Conservation (phyloP, 2,888 invertebrate genomes). For the Phyto melanocephala region DNA sequence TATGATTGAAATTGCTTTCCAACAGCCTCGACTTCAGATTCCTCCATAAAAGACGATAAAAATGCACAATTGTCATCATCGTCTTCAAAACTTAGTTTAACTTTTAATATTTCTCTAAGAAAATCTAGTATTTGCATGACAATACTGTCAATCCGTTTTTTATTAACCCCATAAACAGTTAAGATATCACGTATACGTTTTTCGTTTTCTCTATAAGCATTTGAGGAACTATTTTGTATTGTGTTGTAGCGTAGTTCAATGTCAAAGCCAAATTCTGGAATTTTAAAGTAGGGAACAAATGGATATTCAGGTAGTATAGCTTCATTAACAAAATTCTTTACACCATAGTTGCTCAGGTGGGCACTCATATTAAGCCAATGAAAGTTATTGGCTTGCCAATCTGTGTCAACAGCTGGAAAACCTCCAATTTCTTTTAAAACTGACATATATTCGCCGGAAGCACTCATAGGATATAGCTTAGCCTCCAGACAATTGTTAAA, state of each 20-base stretch:
- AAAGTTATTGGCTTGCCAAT: constrained; percentile 70
- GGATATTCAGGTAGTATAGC: constrained; percentile 69
- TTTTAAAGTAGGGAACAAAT: constrained; percentile 71
- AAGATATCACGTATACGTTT: constrained; percentile 72
- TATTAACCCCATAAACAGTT: constrained; percentile 68
- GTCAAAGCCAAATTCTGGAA: constrained; percentile 74
- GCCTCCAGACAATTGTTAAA: constrained; percentile 71
- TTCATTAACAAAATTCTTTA: constrained; percentile 69
- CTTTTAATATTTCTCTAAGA: constrained; percentile 68
- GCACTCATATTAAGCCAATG: constrained; percentile 77
- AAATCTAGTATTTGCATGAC: constrained; percentile 71
- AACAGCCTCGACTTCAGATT: constrained; percentile 4
- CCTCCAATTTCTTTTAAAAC: constrained; percentile 74
- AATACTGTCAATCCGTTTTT: constrained; percentile 64
- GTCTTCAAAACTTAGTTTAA: constrained; percentile 67
- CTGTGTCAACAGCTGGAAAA: constrained; percentile 74
- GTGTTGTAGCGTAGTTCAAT: constrained; percentile 73
- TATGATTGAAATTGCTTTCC: constrained; percentile 70
- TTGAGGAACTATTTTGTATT: constrained; percentile 70
- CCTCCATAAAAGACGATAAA: not conserved
- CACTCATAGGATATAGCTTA: constrained; percentile 70
- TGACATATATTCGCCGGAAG: constrained; percentile 71
- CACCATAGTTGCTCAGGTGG: constrained; percentile 72
- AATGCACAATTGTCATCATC: constrained; percentile 59
- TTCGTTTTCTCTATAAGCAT: constrained; percentile 71